Conservation (phyloP, 2,113 vertebrate genomes). For the Ceyx melanurus region DNA sequence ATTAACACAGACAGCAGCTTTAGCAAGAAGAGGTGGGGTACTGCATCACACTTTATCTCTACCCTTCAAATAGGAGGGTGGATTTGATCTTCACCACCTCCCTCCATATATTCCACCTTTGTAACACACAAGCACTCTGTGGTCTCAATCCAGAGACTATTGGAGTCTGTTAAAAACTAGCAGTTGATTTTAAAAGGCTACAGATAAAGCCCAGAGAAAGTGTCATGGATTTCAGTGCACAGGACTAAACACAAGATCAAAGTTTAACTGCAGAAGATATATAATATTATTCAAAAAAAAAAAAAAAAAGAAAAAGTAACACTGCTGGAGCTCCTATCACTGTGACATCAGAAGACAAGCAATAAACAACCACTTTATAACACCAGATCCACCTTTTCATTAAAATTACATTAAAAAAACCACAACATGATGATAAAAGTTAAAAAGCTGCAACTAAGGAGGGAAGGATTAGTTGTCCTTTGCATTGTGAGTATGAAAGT, state of each 20-base stretch:
- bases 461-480: slow-evolving; percentile 35
- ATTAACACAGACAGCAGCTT: slow-evolving; percentile 28
- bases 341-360: background rate
- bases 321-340: background rate
- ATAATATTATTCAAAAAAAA: background rate
- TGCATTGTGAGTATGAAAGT: slow-evolving; percentile 1
- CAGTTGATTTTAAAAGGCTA: slow-evolving; percentile 1
- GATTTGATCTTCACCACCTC: slow-evolving; percentile 28
- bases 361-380: slow-evolving; percentile 11
- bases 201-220: background rate
- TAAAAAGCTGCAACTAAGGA: background rate
- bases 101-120: background rate
- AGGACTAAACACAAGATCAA: slow-evolving; percentile 3
- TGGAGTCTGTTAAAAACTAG: background rate
- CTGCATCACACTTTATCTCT: slow-evolving; percentile 27
- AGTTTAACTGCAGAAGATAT: background rate
- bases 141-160: background rate
- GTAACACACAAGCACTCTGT: background rate
- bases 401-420: slow-evolving; percentile 47
- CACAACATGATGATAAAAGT: background rate
- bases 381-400: slow-evolving; percentile 18
- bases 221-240: background rate
- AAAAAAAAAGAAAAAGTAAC: background rate
- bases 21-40: slow-evolving; percentile 37
- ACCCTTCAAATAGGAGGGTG: slow-evolving; percentile 9